Base-by-base conservation (phyloP, 1,140 invertebrate genomes). In the Halesus radiatus region DNA sequence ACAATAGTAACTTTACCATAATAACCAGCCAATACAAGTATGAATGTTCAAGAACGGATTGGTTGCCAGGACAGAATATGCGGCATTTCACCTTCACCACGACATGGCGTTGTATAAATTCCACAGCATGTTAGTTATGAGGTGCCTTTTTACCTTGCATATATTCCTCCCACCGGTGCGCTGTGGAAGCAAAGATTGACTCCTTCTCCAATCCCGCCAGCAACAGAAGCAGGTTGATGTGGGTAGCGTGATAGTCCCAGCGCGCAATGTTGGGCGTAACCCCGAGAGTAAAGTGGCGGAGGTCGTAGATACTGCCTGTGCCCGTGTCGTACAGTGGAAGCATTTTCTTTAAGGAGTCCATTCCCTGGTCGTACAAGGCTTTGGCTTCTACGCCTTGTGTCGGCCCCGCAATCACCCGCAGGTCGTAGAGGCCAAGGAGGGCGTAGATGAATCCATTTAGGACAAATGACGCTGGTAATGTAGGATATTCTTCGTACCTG, bases 391-490 rank as follows among this genome's bases (percentile, higher is more conserved):
- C 91, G 16, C 91, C 90, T 6, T 91, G 91, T 73, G 89, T 87
- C 23, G 88, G 89, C 72, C 88, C 88, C 23, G 92, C 93, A 3
- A 93, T 93, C 18, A 94, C 92, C 84, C 92, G 93, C 29, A 99
- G 88, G 90, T 99, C 98, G 86, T 99, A 99, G 0, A 99, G 91
- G 3, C 98, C 98, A 76, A 99, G 92, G 1, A 99, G 91, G 0
- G 98, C 97, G 89, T 99, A 99, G 84, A 99, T 98, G 88, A 99
- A 99, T 32, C 98, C 98, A 89, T 99, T 99, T 1, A 99, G 92
- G 8, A 99, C 98, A 89, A 98, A 99, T 3, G 96, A 96, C 4
- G 96, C 92, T 0, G 98, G 98, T 50, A 92, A 94, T 0, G 98
- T 99, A 5, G 98, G 98, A 88, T 99, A 99, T 86, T 99, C 98